A percentile compares a stretch with the other conserved stretches of the same genome.
Conservation (phyloP, 2,797 vertebrate species). For the Brachyrhaphis roseni region DNA sequence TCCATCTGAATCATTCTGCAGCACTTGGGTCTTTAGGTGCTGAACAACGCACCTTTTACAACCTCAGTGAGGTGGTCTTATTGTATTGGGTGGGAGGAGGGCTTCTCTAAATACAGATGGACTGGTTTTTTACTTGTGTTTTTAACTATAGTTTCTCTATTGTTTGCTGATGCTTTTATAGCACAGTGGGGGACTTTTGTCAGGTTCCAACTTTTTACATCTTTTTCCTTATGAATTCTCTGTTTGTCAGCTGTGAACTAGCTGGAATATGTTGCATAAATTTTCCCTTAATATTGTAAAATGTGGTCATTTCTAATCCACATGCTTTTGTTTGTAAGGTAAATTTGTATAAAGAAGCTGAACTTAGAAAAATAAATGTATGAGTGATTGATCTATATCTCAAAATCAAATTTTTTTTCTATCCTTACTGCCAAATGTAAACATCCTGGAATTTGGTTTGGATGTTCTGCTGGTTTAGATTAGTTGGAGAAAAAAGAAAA, state of each 20-base stretch:
- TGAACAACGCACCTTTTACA: not conserved
- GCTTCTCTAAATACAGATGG: conserved; percentile 19
- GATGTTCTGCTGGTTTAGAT: not conserved
- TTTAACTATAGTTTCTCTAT: conserved; percentile 4
- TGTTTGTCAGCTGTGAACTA: not conserved
- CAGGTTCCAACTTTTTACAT: conserved; percentile 8
- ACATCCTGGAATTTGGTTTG: not conserved
- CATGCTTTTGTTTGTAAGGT: not conserved
- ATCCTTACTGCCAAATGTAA: not conserved
- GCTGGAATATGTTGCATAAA: not conserved
- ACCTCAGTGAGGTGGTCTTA: not conserved
- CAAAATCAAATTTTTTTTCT: too few species aligned
- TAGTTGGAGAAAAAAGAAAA: not conserved
- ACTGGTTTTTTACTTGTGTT: not conserved
- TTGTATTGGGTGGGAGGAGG: not conserved
- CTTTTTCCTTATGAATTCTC: conserved; percentile 6
- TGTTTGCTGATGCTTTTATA: conserved; percentile 18
- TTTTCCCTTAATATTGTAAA: conserved; percentile 2
- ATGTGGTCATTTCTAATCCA: conserved; percentile 9
- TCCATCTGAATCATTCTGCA: fast-evolving
- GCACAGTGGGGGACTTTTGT: conserved; percentile 18
- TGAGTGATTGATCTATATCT: too few species aligned
- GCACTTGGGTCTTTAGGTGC: not conserved
- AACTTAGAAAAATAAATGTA: too few species aligned
- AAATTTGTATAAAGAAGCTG: not conserved